Evolutionary conservation across 2,113 vertebrate genomes (phyloP), one percentile per base, ranked within the genome.

Genomic region (Bothrops jararaca): DNA sequence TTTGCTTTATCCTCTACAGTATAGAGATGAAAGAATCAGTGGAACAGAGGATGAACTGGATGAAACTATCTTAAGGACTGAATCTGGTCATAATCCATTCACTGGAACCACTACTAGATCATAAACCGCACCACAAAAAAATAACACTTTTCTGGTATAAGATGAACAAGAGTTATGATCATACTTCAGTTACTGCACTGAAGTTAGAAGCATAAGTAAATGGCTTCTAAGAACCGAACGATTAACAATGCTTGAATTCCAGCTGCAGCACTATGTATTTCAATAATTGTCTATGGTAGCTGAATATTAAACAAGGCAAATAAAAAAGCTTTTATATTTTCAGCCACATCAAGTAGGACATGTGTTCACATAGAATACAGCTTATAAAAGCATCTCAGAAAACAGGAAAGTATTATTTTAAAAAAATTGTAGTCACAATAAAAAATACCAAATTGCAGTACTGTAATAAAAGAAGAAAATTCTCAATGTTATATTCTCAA

Each of bases 281-380:
- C 90, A 94, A 93, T 91, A 92, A 95, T 95, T 96, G 92, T 92
- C 95, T 94, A 96, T 94, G 92, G 95, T 90, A 94, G 95, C 94
- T 92, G 95, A 94, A 95, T 95, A 93, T 91, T 92, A 95, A 96
- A 93, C 93, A 58, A 94, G 64, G 90, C 69, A 91, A 80, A 92
- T 90, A 91, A 95, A 95, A 95, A 89, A 69, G 48, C 56, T 86
- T 92, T 58, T 48, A 90, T 60, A 94, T 86, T 85, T 95, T 90
- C 80, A 92, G 91, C 86, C 95, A 94, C 95, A 92, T 95, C 86
- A 94, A 95, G 48, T 89, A 93, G 74, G 56, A 89, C 18, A 86
- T 48, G 53, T n/a, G 23, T 89, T 86, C 12, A 9, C 34, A 85
- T 86, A n/a, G 3, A 93, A 52, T 24, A 92, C 91, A 86, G 45